Conservation (phyloP, 2,888 invertebrate genomes). For the Chrysopilus asiliformis region DNA sequence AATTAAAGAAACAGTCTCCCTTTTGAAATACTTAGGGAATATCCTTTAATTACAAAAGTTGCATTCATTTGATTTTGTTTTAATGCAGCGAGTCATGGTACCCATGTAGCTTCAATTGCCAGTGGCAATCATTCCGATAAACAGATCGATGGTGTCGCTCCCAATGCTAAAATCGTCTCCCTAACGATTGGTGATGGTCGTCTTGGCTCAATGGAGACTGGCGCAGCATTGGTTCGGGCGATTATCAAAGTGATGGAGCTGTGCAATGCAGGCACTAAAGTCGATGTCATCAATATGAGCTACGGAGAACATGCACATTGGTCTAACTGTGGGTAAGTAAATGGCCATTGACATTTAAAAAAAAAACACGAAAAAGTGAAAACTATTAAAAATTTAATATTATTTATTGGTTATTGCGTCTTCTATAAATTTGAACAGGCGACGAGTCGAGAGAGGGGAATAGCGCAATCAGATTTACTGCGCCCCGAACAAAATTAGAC, state of each 20-base stretch:
- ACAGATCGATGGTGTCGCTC: constrained; percentile 87
- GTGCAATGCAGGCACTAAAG: constrained; percentile 40
- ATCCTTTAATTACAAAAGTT: too few species aligned
- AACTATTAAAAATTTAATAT: neutral
- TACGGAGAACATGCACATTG: constrained; percentile 93
- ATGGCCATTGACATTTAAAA: neutral
- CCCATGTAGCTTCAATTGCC: constrained; percentile 94
- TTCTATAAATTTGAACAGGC: too few species aligned
- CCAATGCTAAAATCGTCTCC: constrained; percentile 89
- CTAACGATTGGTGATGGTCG: constrained; percentile 89
- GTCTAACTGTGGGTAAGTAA: constrained; percentile 70
- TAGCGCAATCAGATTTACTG: too few species aligned
- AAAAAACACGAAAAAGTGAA: neutral
- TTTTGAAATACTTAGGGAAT: neutral
- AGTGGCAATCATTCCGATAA: constrained; percentile 74
- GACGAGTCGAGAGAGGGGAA: too few species aligned
- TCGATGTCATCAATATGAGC: constrained; percentile 95
- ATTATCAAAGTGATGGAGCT: constrained; percentile 77
- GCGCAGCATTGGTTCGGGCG: constrained; percentile 80
- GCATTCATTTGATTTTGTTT: too few species aligned
- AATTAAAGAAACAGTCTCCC: too few species aligned
- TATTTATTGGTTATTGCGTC: neutral
- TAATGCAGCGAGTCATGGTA: constrained; percentile 83
- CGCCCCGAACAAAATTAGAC: too few species aligned
- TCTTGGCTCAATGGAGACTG: constrained; percentile 92